Evolutionary conservation across 1,140 invertebrate species (phyloP).

Genomic region (Achatina immaculata): DNA sequence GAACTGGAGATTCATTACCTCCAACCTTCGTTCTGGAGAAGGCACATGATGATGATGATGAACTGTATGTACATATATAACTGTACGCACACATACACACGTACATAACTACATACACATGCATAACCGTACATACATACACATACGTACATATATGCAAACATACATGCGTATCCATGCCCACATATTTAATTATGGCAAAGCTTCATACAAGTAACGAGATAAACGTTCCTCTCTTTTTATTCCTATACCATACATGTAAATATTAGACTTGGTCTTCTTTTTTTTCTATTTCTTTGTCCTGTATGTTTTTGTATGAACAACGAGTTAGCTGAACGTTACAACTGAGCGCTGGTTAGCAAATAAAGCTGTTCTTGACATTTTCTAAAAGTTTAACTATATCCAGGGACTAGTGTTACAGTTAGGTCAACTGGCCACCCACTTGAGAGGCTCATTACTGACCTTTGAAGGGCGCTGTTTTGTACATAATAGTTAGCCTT

Average conservation of each 20-base stretch:
- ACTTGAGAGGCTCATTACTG: no score
- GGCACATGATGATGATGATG: no score
- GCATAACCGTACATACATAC: slow-evolving; percentile 2
- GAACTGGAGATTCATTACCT: no score
- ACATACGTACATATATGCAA: neutral
- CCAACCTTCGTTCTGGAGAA: no score
- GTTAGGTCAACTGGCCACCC: no score
- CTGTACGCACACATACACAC: neutral
- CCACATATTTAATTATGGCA: neutral
- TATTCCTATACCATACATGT: neutral
- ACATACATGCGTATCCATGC: slow-evolving; percentile 3
- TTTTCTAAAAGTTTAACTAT: no score
- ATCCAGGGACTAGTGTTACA: no score
- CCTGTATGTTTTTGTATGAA: neutral
- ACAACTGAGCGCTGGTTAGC: no score
- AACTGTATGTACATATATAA: slow-evolving; percentile 15
- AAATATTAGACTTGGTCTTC: neutral
- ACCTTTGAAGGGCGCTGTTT: no score
- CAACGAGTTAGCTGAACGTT: neutral
- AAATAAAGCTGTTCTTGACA: no score
- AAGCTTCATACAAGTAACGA: neutral
- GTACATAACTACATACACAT: no score
- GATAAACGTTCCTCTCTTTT: neutral
- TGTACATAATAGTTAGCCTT: no score
- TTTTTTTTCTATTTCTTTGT: neutral